Conservation (phyloP, 2,888 invertebrate genomes). For the Salticus scenicus region DNA sequence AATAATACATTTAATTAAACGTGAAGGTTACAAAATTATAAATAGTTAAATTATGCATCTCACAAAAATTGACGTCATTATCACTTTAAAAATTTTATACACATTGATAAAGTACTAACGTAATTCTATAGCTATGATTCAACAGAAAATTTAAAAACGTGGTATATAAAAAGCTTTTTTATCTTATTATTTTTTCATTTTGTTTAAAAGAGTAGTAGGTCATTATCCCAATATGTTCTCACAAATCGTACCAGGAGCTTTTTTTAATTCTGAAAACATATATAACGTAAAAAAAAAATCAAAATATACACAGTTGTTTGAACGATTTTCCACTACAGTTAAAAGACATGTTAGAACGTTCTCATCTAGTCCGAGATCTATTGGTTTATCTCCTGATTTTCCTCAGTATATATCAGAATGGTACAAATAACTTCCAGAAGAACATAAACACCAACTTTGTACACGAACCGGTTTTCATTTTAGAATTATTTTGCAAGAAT, state of each 20-base stretch:
- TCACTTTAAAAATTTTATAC: too few species aligned
- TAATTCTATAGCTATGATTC: too few species aligned
- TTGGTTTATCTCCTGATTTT: not conserved
- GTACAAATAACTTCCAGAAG: not conserved
- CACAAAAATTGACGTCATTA: too few species aligned
- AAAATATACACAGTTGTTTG: not conserved
- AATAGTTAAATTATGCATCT: too few species aligned
- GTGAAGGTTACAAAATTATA: too few species aligned
- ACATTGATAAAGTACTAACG: too few species aligned
- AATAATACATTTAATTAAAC: too few species aligned
- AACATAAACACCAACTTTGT: slow-evolving; percentile 21
- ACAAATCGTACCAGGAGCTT: not conserved
- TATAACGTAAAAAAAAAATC: not conserved
- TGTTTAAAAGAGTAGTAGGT: not conserved
- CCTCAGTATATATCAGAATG: slow-evolving; percentile 9
- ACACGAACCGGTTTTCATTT: slow-evolving; percentile 11
- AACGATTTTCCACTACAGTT: not conserved
- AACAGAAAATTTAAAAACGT: too few species aligned
- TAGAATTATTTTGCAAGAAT: slow-evolving; percentile 20
- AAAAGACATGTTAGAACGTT: slow-evolving; percentile 19
- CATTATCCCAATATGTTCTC: slow-evolving; percentile 7
- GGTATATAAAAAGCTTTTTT: too few species aligned
- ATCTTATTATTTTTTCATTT: slow-evolving; percentile 1
- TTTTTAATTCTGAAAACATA: not conserved
- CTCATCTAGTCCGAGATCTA: slow-evolving; percentile 2